Base-by-base conservation (phyloP, 2,797 vertebrate species). In the Gephyroberyx darwinii region DNA sequence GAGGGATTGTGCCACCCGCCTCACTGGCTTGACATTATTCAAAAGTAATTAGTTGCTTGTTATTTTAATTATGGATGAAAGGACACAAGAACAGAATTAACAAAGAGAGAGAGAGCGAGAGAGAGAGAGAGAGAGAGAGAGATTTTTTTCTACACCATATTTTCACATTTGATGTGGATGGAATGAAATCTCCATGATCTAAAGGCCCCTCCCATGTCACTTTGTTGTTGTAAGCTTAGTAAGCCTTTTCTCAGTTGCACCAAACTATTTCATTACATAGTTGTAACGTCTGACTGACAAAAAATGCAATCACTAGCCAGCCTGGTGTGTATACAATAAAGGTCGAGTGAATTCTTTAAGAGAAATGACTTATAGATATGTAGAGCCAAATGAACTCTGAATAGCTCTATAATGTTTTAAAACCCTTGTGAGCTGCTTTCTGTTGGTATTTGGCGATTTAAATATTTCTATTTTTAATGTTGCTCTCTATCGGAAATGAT, bases 1-100 rank as follows among this genome's bases (percentile, higher is more conserved):
- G 80, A 85, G 68, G 84, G 84, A 86, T 87, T 88, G 85, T 83
- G 75, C 74, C 88, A 87, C 80, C 74, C 64, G 82, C 79, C 86
- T 89, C 85, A 89, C 84, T 87, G 81, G 70, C 88, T 86, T 78
- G 80, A 87, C 89, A 84, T 88, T 90, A 86, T 88, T 92, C 82
- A 89, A 87, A 91, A 88, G 87, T 91, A 91, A 92, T 92, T 88
- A 88, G 85, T 81, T 86, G 87, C 84, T 89, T 91, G 85, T 87
- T 91, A 88, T 84, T 86, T 90, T 84, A 88, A 91, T 90, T 89
- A 92, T 88, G 80, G 75, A 89, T 88, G 77, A 84, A 87, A 87
- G 85, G 83, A 88, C 86, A 88, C 75, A 86, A 63, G 80, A 84
- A 83, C 54, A 81, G 71, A 85, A 84, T 86, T 70, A 78, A 81